phyloP scores from a whole-genome alignment of 2,113 vertebrate genomes.

The Gopherus evgoodei region DNA sequence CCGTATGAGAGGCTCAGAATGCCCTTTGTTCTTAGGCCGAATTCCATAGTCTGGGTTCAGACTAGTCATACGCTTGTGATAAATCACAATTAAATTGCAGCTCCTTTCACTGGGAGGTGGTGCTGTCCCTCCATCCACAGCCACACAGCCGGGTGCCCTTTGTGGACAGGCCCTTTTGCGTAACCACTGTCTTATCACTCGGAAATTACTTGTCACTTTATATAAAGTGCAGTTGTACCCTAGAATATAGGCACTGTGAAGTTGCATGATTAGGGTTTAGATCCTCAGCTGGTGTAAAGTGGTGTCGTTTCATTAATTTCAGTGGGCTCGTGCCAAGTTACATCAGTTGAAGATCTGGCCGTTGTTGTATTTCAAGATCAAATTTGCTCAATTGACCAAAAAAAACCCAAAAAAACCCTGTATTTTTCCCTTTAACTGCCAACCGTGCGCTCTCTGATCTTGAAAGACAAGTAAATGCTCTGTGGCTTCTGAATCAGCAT shows the following conservation, averaged over 20 bases:
- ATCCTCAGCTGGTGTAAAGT: background rate
- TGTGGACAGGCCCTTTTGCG: background rate
- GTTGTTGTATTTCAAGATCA: background rate
- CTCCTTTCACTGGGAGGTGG: background rate
- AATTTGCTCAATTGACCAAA: background rate
- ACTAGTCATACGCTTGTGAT: background rate
- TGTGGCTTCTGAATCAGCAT: background rate
- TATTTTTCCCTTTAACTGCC: background rate
- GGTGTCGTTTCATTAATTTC: accelerated
- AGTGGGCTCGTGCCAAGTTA: background rate
- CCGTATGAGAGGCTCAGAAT: background rate
- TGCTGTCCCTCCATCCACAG: background rate
- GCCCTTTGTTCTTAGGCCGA: background rate
- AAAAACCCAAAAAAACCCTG: background rate
- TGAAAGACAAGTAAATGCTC: accelerated
- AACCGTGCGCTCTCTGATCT: accelerated
- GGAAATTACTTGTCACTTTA: background rate
- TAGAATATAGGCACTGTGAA: background rate
- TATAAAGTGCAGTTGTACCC: background rate
- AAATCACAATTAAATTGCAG: background rate
- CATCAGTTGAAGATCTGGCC: background rate
- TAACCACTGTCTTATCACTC: background rate
- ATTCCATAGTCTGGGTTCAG: background rate
- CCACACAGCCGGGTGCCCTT: background rate
- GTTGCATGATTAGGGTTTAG: background rate